These are phyloP conservation scores for Tinea semifulvella DNA, from an alignment of 2,888 invertebrate species.

Conservation along the genomic window DNA sequence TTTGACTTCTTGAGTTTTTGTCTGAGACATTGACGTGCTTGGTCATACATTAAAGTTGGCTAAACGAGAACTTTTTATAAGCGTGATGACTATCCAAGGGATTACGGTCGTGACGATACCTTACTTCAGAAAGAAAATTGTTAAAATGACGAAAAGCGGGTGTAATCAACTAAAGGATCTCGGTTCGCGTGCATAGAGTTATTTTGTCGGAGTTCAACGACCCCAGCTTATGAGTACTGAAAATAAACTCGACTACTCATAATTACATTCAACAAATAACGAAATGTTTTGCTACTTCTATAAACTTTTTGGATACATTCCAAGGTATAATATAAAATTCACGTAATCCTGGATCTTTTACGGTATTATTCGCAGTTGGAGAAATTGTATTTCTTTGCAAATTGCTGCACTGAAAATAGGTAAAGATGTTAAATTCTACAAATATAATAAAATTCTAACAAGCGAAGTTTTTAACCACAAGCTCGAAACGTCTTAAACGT, in stretches of 20 bases:
- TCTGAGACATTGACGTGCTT: no score
- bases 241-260: neutral
- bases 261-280: slow-evolving; percentile 5
- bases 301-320: slow-evolving; percentile 4
- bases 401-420: no score
- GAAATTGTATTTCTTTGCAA: no score
- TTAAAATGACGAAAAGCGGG: slow-evolving; percentile 8
- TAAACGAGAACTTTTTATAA: no score
- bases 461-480: no score
- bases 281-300: neutral
- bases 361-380: neutral
- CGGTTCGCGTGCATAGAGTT: slow-evolving; percentile 16
- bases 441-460: neutral
- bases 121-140: slow-evolving; percentile 10
- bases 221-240: slow-evolving; percentile 7
- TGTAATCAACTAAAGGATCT: slow-evolving; percentile 11
- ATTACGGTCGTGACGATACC: no score
- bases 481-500: no score
- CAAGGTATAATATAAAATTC: neutral
- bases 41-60: no score
- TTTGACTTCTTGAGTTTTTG: no score
- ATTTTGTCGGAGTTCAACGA: slow-evolving; percentile 16
- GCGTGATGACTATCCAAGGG: no score
- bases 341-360: neutral
- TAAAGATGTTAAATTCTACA: no score